Evolutionary conservation across 2,888 invertebrate genomes (phyloP).

Genomic region (Dichetophora obliterata): DNA sequence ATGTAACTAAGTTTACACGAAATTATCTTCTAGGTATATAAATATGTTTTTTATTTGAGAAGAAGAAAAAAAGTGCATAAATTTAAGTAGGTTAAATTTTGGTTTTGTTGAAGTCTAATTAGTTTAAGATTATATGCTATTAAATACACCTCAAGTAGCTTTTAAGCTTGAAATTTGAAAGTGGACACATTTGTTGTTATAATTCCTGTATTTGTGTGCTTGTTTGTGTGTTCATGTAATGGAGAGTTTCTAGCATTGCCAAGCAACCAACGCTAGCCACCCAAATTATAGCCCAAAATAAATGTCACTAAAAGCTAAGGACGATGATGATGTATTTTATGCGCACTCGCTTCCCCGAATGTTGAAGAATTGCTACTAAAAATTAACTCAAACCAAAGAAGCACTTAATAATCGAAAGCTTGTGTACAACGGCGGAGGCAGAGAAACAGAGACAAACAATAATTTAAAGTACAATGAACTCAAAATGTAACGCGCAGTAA

Average conservation of each 20-base stretch:
- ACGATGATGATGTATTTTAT: conserved; percentile 26
- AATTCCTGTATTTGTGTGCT: not conserved
- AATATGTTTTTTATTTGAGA: too few species aligned
- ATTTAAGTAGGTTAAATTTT: too few species aligned
- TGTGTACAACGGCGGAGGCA: not conserved
- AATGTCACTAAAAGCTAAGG: conserved; percentile 7
- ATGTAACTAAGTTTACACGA: too few species aligned
- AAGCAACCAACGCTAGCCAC: not conserved
- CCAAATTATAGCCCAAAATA: not conserved
- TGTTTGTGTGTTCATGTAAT: not conserved
- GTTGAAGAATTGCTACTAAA: conserved; percentile 21
- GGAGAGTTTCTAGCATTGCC: not conserved
- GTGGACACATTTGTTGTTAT: too few species aligned
- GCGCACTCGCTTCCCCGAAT: not conserved
- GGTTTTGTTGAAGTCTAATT: too few species aligned
- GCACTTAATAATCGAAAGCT: not conserved
- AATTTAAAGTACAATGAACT: not conserved
- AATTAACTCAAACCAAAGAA: conserved; percentile 7
- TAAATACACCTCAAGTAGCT: too few species aligned
- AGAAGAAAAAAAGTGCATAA: too few species aligned
- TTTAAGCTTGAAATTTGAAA: too few species aligned
- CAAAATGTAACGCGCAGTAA: not conserved
- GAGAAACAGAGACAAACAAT: not conserved
- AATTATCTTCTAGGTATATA: too few species aligned
- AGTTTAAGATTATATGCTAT: too few species aligned